These are phyloP conservation scores for Zaprionus kolodkinae DNA, from an alignment of 1,140 invertebrate genomes.

Conservation along the genomic window DNA sequence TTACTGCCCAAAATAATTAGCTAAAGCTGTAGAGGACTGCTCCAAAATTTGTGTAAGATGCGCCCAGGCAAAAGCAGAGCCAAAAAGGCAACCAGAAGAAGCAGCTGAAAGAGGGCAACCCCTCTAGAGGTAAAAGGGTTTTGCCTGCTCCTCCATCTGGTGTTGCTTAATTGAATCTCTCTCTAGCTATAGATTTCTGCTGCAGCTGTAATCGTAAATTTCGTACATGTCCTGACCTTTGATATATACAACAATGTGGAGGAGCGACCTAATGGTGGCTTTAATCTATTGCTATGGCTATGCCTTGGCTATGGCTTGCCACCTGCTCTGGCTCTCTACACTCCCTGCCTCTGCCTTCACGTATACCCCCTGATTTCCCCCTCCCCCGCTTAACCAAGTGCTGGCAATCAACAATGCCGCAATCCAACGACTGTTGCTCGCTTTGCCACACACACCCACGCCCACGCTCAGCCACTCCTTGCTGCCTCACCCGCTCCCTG, in stretches of 20 bases:
- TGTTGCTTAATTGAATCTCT: slow-evolving; percentile 33
- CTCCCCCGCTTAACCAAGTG: slow-evolving; percentile 20
- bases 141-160: not conserved
- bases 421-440: slow-evolving; percentile 61
- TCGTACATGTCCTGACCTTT: slow-evolving; percentile 47
- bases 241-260: slow-evolving; percentile 39
- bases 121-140: not conserved
- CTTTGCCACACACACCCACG: slow-evolving; percentile 14
- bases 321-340: not conserved
- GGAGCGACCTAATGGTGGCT: slow-evolving; percentile 32
- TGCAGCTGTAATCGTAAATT: slow-evolving; percentile 40
- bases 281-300: slow-evolving; percentile 42
- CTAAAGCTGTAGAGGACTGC: not conserved
- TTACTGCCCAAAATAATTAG: slow-evolving; percentile 35
- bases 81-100: not conserved
- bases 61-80: not conserved
- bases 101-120: not conserved
- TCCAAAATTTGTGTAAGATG: not conserved
- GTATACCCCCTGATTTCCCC: not conserved
- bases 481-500: not conserved
- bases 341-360: not conserved
- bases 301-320: not conserved
- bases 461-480: not conserved
- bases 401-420: slow-evolving; percentile 56
- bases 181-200: not conserved